Percentiles rank a stretch among this genome's conserved stretches.
Conservation (phyloP, 2,113 vertebrate genomes). For the Oreocharis arfaki region DNA sequence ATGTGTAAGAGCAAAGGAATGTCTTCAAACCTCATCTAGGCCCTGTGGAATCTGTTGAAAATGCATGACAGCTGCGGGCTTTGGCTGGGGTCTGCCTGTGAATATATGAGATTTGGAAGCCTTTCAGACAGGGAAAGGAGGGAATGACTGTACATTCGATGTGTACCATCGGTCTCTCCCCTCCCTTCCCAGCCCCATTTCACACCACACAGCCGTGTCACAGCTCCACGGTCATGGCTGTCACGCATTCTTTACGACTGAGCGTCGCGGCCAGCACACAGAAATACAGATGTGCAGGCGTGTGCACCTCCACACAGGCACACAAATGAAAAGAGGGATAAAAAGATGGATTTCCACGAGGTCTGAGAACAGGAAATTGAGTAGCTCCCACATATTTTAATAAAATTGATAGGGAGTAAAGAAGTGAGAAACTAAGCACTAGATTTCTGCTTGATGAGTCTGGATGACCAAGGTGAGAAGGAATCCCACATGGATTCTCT, state of each 20-base stretch:
- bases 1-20: constrained; percentile 96
- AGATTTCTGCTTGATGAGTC: not conserved
- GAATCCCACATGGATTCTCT: not conserved
- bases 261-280: not conserved
- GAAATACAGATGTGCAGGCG: not conserved
- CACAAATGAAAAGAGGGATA: not conserved
- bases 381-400: not conserved
- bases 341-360: not conserved
- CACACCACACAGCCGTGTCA: constrained; percentile 26
- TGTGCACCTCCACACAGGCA: not conserved
- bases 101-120: constrained; percentile 83
- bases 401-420: not conserved
- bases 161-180: constrained; percentile 9
- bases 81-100: constrained; percentile 80
- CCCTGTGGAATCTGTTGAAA: constrained; percentile 96
- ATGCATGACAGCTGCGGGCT: constrained; percentile 95
- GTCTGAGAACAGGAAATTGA: constrained; percentile 24
- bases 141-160: constrained; percentile 69
- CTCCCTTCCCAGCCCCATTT: constrained; percentile 33
- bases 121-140: constrained; percentile 71
- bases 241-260: not conserved
- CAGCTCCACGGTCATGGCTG: not conserved
- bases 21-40: constrained; percentile 88
- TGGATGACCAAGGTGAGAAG: not conserved
- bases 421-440: not conserved